These are phyloP conservation scores for Palloptera scutellata DNA, from an alignment of 2,888 invertebrate species.

Conservation along the genomic window DNA sequence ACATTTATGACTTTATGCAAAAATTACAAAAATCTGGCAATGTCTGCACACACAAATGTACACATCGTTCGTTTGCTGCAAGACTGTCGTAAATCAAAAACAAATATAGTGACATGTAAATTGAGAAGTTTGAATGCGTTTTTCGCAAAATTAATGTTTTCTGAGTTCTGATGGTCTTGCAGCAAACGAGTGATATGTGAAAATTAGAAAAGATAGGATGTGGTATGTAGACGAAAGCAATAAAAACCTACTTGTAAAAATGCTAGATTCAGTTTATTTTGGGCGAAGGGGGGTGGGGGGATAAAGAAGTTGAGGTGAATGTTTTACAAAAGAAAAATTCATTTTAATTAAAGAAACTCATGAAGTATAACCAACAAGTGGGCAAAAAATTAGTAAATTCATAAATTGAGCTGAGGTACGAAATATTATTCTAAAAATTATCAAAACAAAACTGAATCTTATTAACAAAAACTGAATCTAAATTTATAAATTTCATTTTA, in stretches of 20 bases:
- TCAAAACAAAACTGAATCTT: constrained; percentile 10
- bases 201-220: not conserved
- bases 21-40: constrained; percentile 15
- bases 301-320: too few species aligned
- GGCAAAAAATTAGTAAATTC: constrained; percentile 8
- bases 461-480: constrained; percentile 13
- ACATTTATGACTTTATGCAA: not conserved
- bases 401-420: not conserved
- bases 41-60: constrained; percentile 16
- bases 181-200: too few species aligned
- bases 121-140: too few species aligned
- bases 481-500: not conserved
- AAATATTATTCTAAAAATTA: constrained; percentile 15
- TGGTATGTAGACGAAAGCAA: not conserved
- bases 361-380: constrained; percentile 39
- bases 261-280: too few species aligned
- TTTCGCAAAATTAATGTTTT: too few species aligned
- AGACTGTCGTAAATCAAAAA: too few species aligned
- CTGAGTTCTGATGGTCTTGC: too few species aligned
- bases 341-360: constrained; percentile 36
- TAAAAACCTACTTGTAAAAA: not conserved
- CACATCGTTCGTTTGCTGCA: too few species aligned
- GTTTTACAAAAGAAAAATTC: not conserved
- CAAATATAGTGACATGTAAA: too few species aligned
- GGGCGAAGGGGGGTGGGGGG: too few species aligned